A percentile compares a stretch with the other conserved stretches of the same genome.
phyloP scores from a whole-genome alignment of 2,113 vertebrate species.

The Chrysemys picta region DNA sequence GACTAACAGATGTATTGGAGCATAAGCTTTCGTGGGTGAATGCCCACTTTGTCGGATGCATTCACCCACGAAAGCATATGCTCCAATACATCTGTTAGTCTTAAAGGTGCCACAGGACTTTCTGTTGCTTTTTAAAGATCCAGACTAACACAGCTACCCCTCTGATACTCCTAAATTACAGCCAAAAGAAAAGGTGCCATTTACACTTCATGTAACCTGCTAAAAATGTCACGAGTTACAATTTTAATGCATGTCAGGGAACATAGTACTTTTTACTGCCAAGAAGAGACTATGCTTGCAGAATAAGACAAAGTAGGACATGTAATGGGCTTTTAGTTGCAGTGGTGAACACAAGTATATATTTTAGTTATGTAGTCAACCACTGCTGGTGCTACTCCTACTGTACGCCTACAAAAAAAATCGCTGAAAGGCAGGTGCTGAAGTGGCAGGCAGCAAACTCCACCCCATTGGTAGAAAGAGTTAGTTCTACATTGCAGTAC shows the following conservation, averaged over 20 bases:
- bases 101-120: too few relatives aligned
- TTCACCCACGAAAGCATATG: too few relatives aligned
- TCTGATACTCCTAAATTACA: conserved; percentile 22
- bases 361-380: conserved; percentile 22
- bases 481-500: not conserved
- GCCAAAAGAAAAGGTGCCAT: conserved; percentile 59
- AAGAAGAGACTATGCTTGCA: not conserved
- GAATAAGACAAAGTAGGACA: conserved; percentile 13
- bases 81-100: too few relatives aligned
- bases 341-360: not conserved
- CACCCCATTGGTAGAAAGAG: conserved; percentile 28
- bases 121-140: too few relatives aligned
- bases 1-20: too few relatives aligned
- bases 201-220: conserved; percentile 43
- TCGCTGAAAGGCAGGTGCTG: conserved; percentile 18
- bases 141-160: too few relatives aligned
- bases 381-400: not conserved
- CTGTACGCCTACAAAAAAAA: conserved; percentile 41
- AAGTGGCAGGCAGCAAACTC: conserved; percentile 13
- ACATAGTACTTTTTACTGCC: conserved; percentile 52
- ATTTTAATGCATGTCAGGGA: conserved; percentile 24
- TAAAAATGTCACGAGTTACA: conserved; percentile 39
- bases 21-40: too few relatives aligned
- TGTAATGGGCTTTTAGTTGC: conserved; percentile 22
- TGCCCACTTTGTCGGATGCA: too few relatives aligned